Base-by-base conservation (phyloP, 2,888 invertebrate species). In the Pseudolycoriella hygida region DNA sequence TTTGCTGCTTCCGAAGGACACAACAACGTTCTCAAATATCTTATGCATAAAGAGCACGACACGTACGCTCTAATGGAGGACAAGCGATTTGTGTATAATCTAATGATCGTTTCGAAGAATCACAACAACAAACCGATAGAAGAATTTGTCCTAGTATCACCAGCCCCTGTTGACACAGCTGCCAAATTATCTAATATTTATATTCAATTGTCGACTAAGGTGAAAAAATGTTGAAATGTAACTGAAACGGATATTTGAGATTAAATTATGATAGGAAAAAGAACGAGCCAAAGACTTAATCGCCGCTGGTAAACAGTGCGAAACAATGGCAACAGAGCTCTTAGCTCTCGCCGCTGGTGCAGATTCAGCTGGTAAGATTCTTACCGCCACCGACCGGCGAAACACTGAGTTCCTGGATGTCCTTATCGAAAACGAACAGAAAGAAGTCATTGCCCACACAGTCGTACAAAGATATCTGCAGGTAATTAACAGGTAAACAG, bases 151-250 rank as follows among this genome's bases (percentile, higher is more conserved):
- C 70, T 98, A 48, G 88, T 94, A n/a, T 96, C 96, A 1, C 93
- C 94, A n/a, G 97, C 97, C 3, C 97, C 97, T 0, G 94, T 97
- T 20, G 97, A 98, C 61, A 92, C 96, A 12, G 97, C 98, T 17
- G 96, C 96, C 47, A 98, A 98, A 67, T 69, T 98, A 52, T 94
- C 96, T 1, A 88, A 88, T 59, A 89, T 90, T 55, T 81, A 88
- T 56, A 81, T 88, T 48, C 78, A 73, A 51, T 70, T 94, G 52
- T 92, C 93, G 11, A 83, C 82, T 51, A 93, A 90, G 71, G 78
- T 77, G 61, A n/a, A n/a, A n/a, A n/a, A n/a, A n/a, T n/a, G n/a
- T n/a, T n/a, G n/a, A n/a, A n/a, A n/a, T n/a, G n/a, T n/a, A n/a
- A n/a, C n/a, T 52, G 53, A 30, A 40, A 30, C 31, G 34, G 34